Evolutionary conservation across 2,113 vertebrate species (phyloP).

Genomic region (Natator depressus): DNA sequence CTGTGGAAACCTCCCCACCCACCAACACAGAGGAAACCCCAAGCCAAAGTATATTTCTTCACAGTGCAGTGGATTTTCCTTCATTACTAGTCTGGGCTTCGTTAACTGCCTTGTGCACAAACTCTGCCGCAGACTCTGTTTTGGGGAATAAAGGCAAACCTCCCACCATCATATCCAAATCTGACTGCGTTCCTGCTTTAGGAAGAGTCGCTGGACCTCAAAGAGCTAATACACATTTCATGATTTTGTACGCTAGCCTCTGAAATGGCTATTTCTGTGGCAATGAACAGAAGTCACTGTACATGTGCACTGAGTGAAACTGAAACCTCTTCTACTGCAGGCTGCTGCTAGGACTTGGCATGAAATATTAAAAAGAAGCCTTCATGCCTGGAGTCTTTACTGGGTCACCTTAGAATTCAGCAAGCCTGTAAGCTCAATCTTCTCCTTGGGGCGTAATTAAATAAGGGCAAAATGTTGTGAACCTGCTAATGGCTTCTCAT

Average conservation of each 20-base stretch:
- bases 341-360: background rate
- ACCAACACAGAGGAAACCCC: accelerated
- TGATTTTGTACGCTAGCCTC: background rate
- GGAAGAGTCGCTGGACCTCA: background rate
- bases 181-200: background rate
- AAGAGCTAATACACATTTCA: background rate
- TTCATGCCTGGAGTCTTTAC: constrained; percentile 42
- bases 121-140: accelerated
- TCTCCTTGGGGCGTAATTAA: constrained; percentile 60
- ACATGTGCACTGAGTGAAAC: background rate
- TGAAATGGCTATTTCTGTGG: background rate
- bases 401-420: constrained; percentile 54
- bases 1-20: background rate
- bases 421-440: constrained; percentile 17
- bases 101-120: background rate
- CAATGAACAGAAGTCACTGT: background rate
- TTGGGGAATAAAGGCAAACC: background rate
- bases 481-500: constrained; percentile 24
- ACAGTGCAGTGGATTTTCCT: background rate
- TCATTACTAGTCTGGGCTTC: accelerated
- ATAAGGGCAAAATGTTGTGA: constrained; percentile 34
- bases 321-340: background rate
- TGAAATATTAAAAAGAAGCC: constrained; percentile 49
- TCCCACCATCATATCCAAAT: background rate
- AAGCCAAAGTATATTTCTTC: background rate